These are phyloP conservation scores for Anableps anableps DNA, from an alignment of 2,797 vertebrate genomes.

Conservation along the genomic window DNA sequence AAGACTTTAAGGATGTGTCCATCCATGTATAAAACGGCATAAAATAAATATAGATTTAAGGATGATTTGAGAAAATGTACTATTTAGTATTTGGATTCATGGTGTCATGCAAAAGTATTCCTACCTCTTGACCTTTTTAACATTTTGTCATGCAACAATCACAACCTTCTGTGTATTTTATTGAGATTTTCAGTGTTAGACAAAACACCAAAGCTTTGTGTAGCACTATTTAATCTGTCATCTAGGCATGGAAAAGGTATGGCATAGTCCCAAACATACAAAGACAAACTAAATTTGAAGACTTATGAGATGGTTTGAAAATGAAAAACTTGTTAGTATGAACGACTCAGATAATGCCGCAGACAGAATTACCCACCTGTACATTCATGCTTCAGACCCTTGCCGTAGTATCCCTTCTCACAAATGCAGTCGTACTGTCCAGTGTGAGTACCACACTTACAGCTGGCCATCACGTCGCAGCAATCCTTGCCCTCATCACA, in stretches of 20 bases:
- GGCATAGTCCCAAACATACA: background rate
- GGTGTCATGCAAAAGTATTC: background rate
- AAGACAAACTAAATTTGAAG: background rate
- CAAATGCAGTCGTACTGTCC: slow-evolving; percentile 98
- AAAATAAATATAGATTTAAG: background rate
- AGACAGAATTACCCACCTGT: slow-evolving; percentile 80
- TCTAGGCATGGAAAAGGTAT: no score
- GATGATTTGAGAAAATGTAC: no score
- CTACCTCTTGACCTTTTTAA: background rate
- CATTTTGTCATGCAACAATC: background rate
- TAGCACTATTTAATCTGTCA: no score
- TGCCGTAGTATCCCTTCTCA: slow-evolving; percentile 95
- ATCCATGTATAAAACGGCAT: background rate
- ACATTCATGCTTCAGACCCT: slow-evolving; percentile 93
- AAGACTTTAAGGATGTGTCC: background rate
- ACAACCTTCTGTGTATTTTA: background rate
- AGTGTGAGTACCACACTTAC: slow-evolving; percentile 94
- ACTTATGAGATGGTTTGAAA: background rate
- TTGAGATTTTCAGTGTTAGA: background rate
- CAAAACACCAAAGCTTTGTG: no score
- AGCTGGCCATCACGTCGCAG: slow-evolving; percentile 97
- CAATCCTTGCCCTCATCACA: slow-evolving; percentile 89
- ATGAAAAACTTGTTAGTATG: background rate
- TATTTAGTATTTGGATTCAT: background rate
- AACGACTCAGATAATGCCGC: background rate